Evolutionary conservation across 2,113 vertebrate genomes (phyloP).

Genomic region (Scortum barcoo): DNA sequence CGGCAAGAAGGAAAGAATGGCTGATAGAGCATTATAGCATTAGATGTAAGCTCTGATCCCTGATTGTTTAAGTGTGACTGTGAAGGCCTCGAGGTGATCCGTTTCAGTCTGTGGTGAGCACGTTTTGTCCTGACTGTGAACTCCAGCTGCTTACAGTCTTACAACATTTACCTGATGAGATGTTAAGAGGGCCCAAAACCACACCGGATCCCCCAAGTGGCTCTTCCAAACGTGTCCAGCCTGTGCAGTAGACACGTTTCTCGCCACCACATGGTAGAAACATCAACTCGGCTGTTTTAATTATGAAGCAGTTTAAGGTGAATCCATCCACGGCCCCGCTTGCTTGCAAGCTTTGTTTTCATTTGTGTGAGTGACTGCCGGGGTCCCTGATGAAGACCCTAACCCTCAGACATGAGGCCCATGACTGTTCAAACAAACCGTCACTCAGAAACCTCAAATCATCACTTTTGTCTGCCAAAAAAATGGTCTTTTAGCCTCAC

Average conservation of each 20-base stretch:
- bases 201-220: conserved; percentile 42
- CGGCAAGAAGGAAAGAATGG: conserved; percentile 14
- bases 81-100: conserved; percentile 10
- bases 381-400: conserved; percentile 36
- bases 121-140: conserved; percentile 55
- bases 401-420: conserved; percentile 29
- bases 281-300: conserved; percentile 73
- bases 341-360: conserved; percentile 57
- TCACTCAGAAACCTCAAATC: conserved; percentile 48
- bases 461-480: conserved; percentile 7
- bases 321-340: conserved; percentile 43
- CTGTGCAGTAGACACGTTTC: conserved; percentile 32
- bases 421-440: conserved; percentile 55
- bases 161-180: conserved; percentile 62
- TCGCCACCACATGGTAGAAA: conserved; percentile 60
- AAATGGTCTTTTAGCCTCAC: background rate
- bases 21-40: conserved; percentile 26
- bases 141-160: conserved; percentile 35
- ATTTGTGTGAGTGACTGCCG: conserved; percentile 57
- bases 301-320: conserved; percentile 63
- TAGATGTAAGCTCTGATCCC: conserved; percentile 28
- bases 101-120: conserved; percentile 23
- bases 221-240: conserved; percentile 29
- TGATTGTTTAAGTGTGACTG: conserved; percentile 33
- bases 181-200: conserved; percentile 47